Evolutionary conservation across 2,113 vertebrate genomes (phyloP).

Genomic region (Pseudolaguvia tuberculata): DNA sequence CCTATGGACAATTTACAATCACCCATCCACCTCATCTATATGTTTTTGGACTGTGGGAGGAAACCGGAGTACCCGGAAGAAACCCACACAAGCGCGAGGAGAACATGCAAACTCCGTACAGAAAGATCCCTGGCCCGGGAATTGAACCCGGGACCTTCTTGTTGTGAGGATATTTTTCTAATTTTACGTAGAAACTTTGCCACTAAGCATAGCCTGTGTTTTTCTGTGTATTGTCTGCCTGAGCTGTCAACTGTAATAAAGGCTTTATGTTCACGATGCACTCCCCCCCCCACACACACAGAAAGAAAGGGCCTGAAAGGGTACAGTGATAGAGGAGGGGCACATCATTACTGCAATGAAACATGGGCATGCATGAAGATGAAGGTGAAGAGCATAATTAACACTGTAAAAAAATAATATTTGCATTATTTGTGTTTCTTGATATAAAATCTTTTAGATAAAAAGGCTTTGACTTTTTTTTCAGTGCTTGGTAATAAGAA

Average conservation of each 20-base stretch:
- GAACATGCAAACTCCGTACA: too few species aligned
- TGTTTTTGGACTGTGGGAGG: too few species aligned
- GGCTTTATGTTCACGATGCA: constrained; percentile 43
- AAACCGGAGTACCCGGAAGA: too few species aligned
- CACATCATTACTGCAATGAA: constrained; percentile 61
- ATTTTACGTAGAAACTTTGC: constrained; percentile 1
- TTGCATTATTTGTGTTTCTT: background rate
- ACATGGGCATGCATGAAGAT: constrained; percentile 24
- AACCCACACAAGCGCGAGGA: too few species aligned
- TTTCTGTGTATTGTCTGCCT: constrained; percentile 48
- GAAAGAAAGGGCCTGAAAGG: constrained; percentile 46
- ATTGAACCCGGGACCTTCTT: too few species aligned
- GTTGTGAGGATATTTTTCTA: too few species aligned
- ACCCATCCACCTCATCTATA: too few species aligned
- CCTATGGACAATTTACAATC: too few species aligned
- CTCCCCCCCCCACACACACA: constrained; percentile 48
- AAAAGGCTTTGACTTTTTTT: background rate
- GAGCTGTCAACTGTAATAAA: constrained; percentile 70
- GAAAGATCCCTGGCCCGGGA: too few species aligned
- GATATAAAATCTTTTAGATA: too few species aligned
- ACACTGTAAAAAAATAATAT: background rate
- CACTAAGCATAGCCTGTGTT: constrained; percentile 1
- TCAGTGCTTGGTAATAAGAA: background rate
- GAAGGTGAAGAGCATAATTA: constrained; percentile 10
- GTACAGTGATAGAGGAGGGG: constrained; percentile 14